Evolutionary conservation across 2,797 vertebrate genomes (phyloP).

Genomic region (Aplochiton taeniatus): DNA sequence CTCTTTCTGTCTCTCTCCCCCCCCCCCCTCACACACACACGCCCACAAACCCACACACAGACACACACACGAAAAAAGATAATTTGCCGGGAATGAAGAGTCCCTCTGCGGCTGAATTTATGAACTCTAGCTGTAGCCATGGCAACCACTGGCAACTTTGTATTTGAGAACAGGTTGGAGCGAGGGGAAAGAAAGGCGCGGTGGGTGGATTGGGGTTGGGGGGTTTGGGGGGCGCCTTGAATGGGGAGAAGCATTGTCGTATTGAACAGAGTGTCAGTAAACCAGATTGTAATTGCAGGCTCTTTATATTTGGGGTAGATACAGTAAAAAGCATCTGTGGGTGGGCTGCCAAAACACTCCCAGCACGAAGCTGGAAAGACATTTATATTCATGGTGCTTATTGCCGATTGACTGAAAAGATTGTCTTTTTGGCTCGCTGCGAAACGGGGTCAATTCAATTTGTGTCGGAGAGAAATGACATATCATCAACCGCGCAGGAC

Average conservation of each 20-base stretch:
- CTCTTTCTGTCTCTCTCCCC: conserved; percentile 21
- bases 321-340: conserved; percentile 57
- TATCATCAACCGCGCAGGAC: conserved; percentile 32
- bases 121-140: conserved; percentile 61
- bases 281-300: conserved; percentile 64
- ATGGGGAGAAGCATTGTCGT: conserved; percentile 64
- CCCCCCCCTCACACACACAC: conserved; percentile 51
- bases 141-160: conserved; percentile 66
- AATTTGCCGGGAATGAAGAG: conserved; percentile 59
- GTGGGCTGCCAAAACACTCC: conserved; percentile 50
- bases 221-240: conserved; percentile 23
- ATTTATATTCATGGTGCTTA: conserved; percentile 54
- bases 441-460: conserved; percentile 60
- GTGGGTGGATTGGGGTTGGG: too few species aligned
- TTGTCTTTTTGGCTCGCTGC: conserved; percentile 39
- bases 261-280: conserved; percentile 69
- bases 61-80: conserved; percentile 21
- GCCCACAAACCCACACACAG: conserved; percentile 21
- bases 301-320: conserved; percentile 49
- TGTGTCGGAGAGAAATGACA: conserved; percentile 53
- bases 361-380: conserved; percentile 48
- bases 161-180: conserved; percentile 49
- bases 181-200: conserved; percentile 20
- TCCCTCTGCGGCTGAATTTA: conserved; percentile 58
- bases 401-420: conserved; percentile 55